A percentile compares a stretch with the other conserved stretches of the same genome.
Conservation (phyloP, 2,797 vertebrate genomes). For the Megalops cyprinoides region DNA sequence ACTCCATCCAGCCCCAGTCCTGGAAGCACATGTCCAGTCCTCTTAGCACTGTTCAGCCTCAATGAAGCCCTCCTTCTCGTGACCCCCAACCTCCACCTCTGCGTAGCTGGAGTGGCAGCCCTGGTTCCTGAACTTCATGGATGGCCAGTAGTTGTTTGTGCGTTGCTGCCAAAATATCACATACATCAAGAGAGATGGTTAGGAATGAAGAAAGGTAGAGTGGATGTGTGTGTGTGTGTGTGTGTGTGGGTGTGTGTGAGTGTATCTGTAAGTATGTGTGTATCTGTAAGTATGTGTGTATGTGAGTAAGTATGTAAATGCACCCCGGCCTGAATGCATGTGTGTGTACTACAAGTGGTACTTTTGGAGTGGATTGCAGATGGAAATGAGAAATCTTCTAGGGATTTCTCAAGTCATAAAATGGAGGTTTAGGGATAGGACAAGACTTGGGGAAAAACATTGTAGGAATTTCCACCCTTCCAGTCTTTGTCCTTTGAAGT, state of each 20-base stretch:
- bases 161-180: constrained; percentile 70
- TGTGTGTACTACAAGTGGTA: not conserved
- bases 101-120: constrained; percentile 72
- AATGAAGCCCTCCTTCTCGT: constrained; percentile 82
- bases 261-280: not conserved
- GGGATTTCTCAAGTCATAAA: too few species aligned
- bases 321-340: too few species aligned
- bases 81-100: constrained; percentile 78
- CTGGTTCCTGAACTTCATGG: constrained; percentile 84
- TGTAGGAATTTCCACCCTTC: too few species aligned
- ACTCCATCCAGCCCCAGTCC: not conserved
- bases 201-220: not conserved
- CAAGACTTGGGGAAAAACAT: too few species aligned
- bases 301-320: not conserved
- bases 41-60: constrained; percentile 81
- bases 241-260: not conserved
- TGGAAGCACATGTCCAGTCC: not conserved
- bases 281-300: not conserved
- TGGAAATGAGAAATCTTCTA: constrained; percentile 2
- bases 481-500: too few species aligned
- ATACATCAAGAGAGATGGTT: constrained; percentile 2
- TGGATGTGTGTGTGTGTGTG: not conserved
- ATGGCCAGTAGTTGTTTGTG: constrained; percentile 76
- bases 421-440: too few species aligned
- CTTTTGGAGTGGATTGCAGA: not conserved